Base-by-base conservation (phyloP, 2,888 invertebrate species). In the Pogonocherus hispidulus region DNA sequence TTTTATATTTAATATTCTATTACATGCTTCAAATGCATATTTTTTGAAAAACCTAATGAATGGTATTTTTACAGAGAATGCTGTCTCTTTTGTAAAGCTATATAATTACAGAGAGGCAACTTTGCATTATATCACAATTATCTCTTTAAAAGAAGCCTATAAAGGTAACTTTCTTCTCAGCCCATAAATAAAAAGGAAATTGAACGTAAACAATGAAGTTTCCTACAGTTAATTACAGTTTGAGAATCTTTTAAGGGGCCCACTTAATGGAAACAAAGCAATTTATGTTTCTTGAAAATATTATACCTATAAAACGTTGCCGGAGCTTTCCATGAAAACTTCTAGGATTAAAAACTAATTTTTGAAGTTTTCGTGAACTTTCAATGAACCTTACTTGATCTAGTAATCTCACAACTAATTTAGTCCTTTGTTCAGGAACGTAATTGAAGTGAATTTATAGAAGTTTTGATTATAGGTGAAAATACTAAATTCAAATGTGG, bases 201-300 rank as follows among this genome's bases (percentile, higher is more conserved):
- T 63, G 52, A 63, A 63, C 46, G 44, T 44, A 63, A 63, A 63
- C 63, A 41, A 63, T 63, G 52, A 54, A 63, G 52, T 37, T 63
- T 54, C 63, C 54, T 22, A n/a, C 44, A 63, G 63, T 63, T 63
- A 63, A 63, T 63, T 63, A 63, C 52, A 63, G 63, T 63, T 63
- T 54, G 52, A 63, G 63, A 18, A 54, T 63, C 63, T 44, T 56
- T 46, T 41, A 57, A 57, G 56, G 46, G 18, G 22, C 18, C 46
- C 60, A 64, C 68, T 68, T 68, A 64, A 68, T 64, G 68, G 64
- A 68, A 64, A 64, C 68, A 64, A 68, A 64, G 68, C 60, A 64
- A 64, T 59, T 41, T 55, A 52, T 65, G 69, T 69, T 69, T 69
- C 60, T 65, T 60, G 49, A 62, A 68, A 69, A 69, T 69, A 65